phyloP scores from a whole-genome alignment of 2,888 invertebrate species.

The Protodeltote pygarga region DNA sequence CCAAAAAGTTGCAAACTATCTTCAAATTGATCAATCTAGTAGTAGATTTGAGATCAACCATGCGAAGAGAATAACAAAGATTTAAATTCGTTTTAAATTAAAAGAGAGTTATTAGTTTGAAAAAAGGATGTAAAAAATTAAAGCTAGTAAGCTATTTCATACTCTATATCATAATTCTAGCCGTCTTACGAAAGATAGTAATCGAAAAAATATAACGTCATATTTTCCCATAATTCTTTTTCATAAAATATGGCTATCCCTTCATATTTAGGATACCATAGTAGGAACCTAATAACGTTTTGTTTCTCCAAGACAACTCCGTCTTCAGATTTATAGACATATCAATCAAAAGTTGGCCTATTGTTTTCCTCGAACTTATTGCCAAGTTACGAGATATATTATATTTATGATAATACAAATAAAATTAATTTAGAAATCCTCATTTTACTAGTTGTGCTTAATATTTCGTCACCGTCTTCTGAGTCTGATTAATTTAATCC shows the following conservation, averaged over 20 bases:
- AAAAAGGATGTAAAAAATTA: no score
- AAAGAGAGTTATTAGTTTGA: no score
- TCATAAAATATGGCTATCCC: conserved; percentile 5
- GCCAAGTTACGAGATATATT: conserved; percentile 31
- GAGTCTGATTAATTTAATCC: conserved; percentile 40
- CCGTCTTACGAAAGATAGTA: no score
- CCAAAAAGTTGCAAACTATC: no score
- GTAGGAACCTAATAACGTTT: conserved; percentile 14
- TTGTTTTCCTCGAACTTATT: conserved; percentile 53
- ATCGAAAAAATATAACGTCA: no score
- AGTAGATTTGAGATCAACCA: no score
- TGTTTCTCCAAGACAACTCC: conserved; percentile 24
- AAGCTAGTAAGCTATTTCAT: no score
- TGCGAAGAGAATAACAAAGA: no score
- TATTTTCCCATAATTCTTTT: neutral
- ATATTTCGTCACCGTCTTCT: conserved; percentile 25
- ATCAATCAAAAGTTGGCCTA: conserved; percentile 61
- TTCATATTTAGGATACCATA: conserved; percentile 11
- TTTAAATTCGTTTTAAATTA: no score
- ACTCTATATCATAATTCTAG: no score
- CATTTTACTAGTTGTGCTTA: conserved; percentile 26
- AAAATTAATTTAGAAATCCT: conserved; percentile 30
- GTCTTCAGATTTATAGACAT: conserved; percentile 52
- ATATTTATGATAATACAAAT: conserved; percentile 33
- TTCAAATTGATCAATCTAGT: no score